A percentile compares a stretch with the other conserved stretches of the same genome.
phyloP scores from a whole-genome alignment of 2,888 invertebrate genomes.

The Patella ulyssiponensis region DNA sequence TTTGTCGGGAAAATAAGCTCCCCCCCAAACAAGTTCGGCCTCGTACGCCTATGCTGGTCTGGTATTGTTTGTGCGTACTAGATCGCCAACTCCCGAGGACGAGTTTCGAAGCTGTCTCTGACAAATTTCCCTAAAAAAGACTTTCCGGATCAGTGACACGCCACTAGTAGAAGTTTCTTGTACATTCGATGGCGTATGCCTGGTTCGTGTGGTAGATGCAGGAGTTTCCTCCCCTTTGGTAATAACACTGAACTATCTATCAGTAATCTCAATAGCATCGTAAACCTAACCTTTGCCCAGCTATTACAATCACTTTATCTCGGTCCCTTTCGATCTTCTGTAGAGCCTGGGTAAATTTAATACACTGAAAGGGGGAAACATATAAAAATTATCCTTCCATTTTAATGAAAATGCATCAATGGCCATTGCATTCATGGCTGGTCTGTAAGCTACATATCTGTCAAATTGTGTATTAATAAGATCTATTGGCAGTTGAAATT shows the following conservation, averaged over 20 bases:
- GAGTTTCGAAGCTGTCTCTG: constrained; percentile 18
- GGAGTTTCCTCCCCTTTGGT: constrained; percentile 12
- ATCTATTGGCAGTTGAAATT: too few species aligned
- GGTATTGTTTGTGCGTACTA: constrained; percentile 22
- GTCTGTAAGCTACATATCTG: too few species aligned
- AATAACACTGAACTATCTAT: constrained; percentile 11
- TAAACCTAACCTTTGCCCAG: constrained; percentile 25
- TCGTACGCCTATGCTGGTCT: background rate
- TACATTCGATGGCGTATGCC: constrained; percentile 19
- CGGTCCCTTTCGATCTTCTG: constrained; percentile 25
- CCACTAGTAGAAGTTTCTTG: constrained; percentile 17
- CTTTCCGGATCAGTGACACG: constrained; percentile 23
- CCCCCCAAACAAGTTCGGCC: too few species aligned
- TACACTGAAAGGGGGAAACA: constrained; percentile 34
- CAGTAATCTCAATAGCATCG: too few species aligned
- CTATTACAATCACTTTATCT: constrained; percentile 23
- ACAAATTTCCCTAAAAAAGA: constrained; percentile 19
- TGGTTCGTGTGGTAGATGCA: constrained; percentile 11
- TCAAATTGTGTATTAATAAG: too few species aligned
- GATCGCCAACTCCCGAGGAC: background rate
- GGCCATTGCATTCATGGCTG: too few species aligned
- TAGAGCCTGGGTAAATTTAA: constrained; percentile 16
- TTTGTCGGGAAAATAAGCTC: too few species aligned
- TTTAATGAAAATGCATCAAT: too few species aligned
- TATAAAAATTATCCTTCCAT: too few species aligned